Evolutionary conservation across 2,797 vertebrate genomes (phyloP), one percentile per base, ranked within the genome.

Genomic region (Pelochelys cantorii): DNA sequence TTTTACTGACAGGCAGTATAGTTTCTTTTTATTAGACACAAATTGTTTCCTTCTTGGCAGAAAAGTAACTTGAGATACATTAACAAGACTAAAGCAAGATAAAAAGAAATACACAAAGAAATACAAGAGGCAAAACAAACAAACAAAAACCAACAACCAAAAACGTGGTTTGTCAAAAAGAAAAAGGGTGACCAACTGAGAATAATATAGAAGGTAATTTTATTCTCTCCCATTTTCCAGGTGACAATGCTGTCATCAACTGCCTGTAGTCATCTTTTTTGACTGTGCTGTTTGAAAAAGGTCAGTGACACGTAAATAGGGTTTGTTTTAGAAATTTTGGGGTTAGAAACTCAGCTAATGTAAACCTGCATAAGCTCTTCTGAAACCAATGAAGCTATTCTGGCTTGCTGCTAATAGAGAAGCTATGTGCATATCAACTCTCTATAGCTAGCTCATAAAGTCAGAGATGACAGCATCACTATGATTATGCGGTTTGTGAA

Each of bases 171-270:
- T 77, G 78, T 42, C 8, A 60, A 89, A 74, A 3, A 86, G 1
- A 81, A 77, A 81, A 81, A 3, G 0, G 0, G 17, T 23, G 2
- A 37, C 2, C 37, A 79, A 48, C 42, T 48, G 42, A 48, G 2
- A 48, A 48, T 8, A 48, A 48, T 8, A 48, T 48, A 48, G 42
- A 1, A 48, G 7, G 42, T 48, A 48, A 7, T 48, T 93, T 89
- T 68, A 86, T 48, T 74, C 68, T 81, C 84, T 91, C 52, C 23
- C 2, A 5, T 89, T 94, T 92, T 90, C 60, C 80, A 57, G 3
- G 56, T 86, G 85, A 88, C 85, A 87, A 57, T 93, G 74, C 87
- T 94, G 94, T 96, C 94, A 96, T 79, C 95, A 95, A 55, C 88
- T 90, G 91, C 88, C 65, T 92, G 54, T 3, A 91, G 13, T 31